A percentile compares a stretch with the other conserved stretches of the same genome.
Conservation (phyloP, 2,797 vertebrate genomes). For the Melopsittacus undulatus region DNA sequence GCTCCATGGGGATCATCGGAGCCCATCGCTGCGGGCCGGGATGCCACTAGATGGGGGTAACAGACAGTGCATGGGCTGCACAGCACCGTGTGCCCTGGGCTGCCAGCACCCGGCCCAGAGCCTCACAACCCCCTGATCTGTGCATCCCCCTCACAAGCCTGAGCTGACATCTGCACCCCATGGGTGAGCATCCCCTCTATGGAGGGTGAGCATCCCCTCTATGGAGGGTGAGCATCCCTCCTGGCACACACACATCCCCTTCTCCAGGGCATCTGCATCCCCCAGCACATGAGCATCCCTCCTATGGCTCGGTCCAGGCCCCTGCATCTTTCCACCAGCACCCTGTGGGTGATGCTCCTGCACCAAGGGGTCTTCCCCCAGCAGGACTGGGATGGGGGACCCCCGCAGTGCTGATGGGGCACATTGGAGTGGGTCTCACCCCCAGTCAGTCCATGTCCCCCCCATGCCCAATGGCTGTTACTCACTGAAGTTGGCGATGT, state of each 20-base stretch:
- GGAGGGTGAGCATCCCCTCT: background rate
- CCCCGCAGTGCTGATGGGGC: background rate
- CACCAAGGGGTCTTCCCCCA: background rate
- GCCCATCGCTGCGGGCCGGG: background rate
- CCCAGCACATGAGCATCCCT: too few species aligned
- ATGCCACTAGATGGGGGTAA: background rate
- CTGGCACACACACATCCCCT: background rate
- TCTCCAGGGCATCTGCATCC: background rate
- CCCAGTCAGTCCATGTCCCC: background rate
- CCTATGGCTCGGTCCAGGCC: background rate
- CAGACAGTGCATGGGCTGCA: background rate
- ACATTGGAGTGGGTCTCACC: background rate
- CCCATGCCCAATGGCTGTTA: background rate
- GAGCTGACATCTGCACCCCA: background rate
- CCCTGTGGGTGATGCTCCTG: background rate
- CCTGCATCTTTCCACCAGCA: background rate
- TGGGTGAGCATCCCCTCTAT: too few species aligned
- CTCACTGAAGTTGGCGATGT: constrained; percentile 86
- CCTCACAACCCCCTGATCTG: background rate
- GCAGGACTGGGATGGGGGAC: background rate
- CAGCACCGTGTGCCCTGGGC: background rate
- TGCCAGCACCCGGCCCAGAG: background rate
- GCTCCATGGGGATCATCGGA: background rate
- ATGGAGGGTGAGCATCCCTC: background rate
- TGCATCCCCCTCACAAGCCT: too few species aligned